Evolutionary conservation across 2,797 vertebrate genomes (phyloP), one percentile per base, ranked within the genome.

Genomic region (Tapirus indicus): DNA sequence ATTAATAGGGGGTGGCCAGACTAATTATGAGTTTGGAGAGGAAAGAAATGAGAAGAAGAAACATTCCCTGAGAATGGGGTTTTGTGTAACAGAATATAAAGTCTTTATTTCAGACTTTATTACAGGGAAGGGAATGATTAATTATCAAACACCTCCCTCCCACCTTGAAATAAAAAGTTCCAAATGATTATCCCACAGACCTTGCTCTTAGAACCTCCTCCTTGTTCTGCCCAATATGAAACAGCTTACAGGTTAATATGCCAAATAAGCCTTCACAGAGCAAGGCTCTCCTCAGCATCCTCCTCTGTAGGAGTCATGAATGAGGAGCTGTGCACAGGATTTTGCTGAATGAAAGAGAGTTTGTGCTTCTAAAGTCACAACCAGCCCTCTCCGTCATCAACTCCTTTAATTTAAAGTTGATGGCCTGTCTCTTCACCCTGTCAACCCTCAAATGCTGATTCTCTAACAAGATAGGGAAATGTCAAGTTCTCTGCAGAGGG

Each of bases 311-410:
- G 21, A 64, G 23, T 89, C 32, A 52, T 71, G 77, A 84, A 94
- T 74, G 90, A 96, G 58, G 88, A 12, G 68, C 88, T 77, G 2
- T 35, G 52, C 54, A 25, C 44, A 72, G 41, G 68, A 85, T 87
- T 97, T 92, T 86, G 38, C 44, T 83, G 72, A 96, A 97, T 93
- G 91, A 97, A 97, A 94, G 92, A 74, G 60, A 88, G 96, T 93
- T 69, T 97, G 71, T 86, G 38, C 47, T 93, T 97, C 80, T 74
- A 47, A 69, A 92, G 52, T 75, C 92, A 85, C 72, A 71, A 4
- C 41, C 71, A 47, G 38, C 41, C 60, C 54, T 41, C 54, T 60
- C 79, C 23, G 9, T 38, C 11, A 54, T 7, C n/a, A 74, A 62
- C 29, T 32, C 52, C 71, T 66, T 94, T 92, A 38, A 80, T 77